Percentiles rank a stretch among this genome's conserved stretches.
phyloP scores from a whole-genome alignment of 2,113 vertebrate species.

The Siphamia tubifer region DNA sequence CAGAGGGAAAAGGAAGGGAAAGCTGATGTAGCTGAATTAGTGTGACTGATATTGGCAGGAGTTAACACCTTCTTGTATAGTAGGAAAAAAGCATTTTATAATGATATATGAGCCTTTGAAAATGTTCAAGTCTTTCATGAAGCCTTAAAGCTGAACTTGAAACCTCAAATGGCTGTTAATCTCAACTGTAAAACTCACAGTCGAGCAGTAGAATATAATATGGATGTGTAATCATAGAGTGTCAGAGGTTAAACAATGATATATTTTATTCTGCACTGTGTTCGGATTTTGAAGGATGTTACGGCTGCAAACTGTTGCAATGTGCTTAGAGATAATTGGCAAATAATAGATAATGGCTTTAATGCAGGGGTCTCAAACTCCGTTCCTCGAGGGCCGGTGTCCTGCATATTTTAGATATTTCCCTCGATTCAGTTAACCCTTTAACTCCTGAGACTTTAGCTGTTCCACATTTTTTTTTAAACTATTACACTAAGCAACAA shows the following conservation, averaged over 20 bases:
- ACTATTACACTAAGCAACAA: too few relatives aligned
- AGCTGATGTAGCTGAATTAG: conserved; percentile 14
- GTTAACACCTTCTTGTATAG: conserved; percentile 23
- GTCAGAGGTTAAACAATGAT: conserved; percentile 5
- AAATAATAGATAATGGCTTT: too few relatives aligned
- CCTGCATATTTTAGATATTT: too few relatives aligned
- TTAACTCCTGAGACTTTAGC: too few relatives aligned
- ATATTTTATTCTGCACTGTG: not conserved
- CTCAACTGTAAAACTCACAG: conserved; percentile 1
- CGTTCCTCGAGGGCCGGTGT: too few relatives aligned
- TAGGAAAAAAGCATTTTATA: conserved; percentile 28
- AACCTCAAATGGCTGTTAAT: conserved; percentile 31
- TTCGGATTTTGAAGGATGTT: not conserved
- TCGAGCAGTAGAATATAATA: conserved; percentile 1
- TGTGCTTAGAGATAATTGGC: not conserved
- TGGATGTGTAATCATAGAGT: not conserved
- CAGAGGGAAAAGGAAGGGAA: conserved; percentile 1
- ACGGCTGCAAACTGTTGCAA: not conserved
- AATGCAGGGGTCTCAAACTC: too few relatives aligned
- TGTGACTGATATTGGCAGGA: conserved; percentile 27
- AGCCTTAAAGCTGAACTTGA: conserved; percentile 32
- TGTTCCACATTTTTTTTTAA: too few relatives aligned
- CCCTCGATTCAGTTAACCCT: too few relatives aligned
- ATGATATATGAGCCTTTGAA: conserved; percentile 52
- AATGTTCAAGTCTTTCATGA: conserved; percentile 22